Evolutionary conservation across 2,797 vertebrate species (phyloP).

Genomic region (Rhabdophis nuchalis): DNA sequence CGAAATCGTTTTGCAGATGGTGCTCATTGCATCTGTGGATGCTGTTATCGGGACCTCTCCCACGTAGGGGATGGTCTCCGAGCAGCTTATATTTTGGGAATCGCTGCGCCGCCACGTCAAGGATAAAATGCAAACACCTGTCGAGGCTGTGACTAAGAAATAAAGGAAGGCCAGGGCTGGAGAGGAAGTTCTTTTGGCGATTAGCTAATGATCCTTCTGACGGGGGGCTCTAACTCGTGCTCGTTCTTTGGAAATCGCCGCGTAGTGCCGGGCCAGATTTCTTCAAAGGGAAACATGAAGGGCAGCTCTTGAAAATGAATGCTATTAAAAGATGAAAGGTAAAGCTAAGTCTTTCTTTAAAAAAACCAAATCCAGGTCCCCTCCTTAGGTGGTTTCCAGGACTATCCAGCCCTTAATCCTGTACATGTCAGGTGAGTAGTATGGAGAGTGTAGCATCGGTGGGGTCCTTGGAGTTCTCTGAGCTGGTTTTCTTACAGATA

Average conservation of each 20-base stretch:
- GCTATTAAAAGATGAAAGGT: not conserved
- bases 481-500: not conserved
- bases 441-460: not conserved
- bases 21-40: not conserved
- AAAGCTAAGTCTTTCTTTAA: not conserved
- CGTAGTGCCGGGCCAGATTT: not conserved
- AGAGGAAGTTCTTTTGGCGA: not conserved
- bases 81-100: not conserved
- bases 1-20: not conserved
- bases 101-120: not conserved
- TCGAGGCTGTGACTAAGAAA: not conserved
- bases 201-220: not conserved
- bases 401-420: not conserved
- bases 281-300: not conserved
- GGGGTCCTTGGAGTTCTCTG: not conserved
- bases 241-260: not conserved
- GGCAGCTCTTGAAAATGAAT: not conserved
- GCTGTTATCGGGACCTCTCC: accelerated
- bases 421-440: not conserved
- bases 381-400: not conserved
- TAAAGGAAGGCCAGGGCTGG: not conserved
- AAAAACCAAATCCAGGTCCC: not conserved
- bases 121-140: not conserved
- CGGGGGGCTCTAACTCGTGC: not conserved
- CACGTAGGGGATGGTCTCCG: not conserved